Base-by-base conservation (phyloP, 2,888 invertebrate species). In the Cistogaster globosa region DNA sequence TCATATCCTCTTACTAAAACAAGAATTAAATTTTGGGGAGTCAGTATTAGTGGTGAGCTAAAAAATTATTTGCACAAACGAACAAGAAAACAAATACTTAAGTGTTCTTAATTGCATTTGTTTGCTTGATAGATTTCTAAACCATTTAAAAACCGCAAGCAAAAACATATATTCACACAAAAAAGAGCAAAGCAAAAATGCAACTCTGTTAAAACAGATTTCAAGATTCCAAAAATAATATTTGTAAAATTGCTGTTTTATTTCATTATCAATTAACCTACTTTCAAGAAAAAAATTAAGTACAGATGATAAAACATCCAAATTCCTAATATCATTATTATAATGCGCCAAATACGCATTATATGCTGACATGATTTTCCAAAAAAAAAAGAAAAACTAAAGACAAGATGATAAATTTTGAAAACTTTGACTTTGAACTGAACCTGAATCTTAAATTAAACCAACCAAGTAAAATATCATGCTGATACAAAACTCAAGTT, bases 281-380 rank as follows among this genome's bases (percentile, higher is more conserved):
- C 55, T 26, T 26, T 7, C n/a, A n/a, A 14, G 7, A 16, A 5
- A 48, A 42, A 42, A n/a, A n/a, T 16, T 48, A 1, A 48, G n/a
- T 6, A 2, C 45, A 16, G 45, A 48, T 14, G 16, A 6, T 7
- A 7, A 32, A 32, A 48, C 16, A 14, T 42, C 42, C 11, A 42
- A 48, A 48, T 48, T 3, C 6, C 6, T 48, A 57, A 69, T 42
- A 58, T 88, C 87, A 88, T 88, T 88, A 90, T 90, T 89, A 89
- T 89, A 89, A 89, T 90, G 89, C 90, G 89, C 89, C 89, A 90
- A 90, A 89, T 88, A 88, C 88, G 89, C 88, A 89, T 90, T 89
- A 89, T 53, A 53, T 88, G 42, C 42, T 42, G 88, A 88, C 88
- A 87, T 87, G 71, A 75, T 84, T 84, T 79, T 62, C n/a, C n/a